phyloP scores from a whole-genome alignment of 2,113 vertebrate species.

The Tautogolabrus adspersus region DNA sequence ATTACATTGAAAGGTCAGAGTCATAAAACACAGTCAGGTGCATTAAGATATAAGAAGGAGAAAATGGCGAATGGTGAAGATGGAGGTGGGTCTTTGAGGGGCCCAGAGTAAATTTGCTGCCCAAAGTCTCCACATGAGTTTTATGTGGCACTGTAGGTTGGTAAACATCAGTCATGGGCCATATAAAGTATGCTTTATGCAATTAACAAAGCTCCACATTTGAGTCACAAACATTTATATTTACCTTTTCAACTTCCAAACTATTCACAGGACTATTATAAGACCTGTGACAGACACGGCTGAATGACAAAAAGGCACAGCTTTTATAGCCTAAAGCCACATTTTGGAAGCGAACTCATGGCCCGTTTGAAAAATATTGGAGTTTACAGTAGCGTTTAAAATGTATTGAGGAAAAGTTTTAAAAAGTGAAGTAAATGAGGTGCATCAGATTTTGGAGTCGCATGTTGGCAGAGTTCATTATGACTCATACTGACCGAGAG shows the following conservation, averaged over 20 bases:
- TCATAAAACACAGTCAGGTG: background rate
- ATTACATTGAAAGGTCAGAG: too few relatives aligned
- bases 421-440: background rate
- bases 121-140: background rate
- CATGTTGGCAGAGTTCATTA: background rate
- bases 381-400: background rate
- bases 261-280: background rate
- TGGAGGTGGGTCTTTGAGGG: too few relatives aligned
- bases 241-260: constrained; percentile 2
- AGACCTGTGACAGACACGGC: background rate
- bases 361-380: background rate
- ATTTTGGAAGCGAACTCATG: background rate
- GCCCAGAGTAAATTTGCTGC: too few relatives aligned
- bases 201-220: background rate
- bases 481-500: constrained; percentile 18
- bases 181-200: background rate
- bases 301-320: background rate
- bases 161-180: background rate
- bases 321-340: too few relatives aligned
- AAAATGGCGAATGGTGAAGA: too few relatives aligned
- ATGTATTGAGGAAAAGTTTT: background rate
- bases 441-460: background rate
- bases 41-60: background rate
- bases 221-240: background rate
- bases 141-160: background rate